Conservation (phyloP, 1,140 invertebrate species). For the Zaprionus vittiger region DNA sequence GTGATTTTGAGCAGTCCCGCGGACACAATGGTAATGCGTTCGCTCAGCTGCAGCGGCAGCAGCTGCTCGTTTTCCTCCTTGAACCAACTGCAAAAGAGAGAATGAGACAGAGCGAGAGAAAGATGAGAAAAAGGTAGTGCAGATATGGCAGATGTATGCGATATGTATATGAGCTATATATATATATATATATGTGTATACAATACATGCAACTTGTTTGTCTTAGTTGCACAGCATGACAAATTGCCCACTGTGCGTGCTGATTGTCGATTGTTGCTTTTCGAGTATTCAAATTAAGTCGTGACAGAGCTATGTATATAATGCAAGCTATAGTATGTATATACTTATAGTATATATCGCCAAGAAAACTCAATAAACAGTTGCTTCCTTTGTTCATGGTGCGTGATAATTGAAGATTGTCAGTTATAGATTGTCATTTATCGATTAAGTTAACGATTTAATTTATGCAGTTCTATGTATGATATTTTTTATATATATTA, state of each 20-base stretch:
- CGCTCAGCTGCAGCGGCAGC: conserved; percentile 87
- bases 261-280: neutral
- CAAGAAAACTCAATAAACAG: neutral
- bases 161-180: neutral
- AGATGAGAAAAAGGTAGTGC: neutral
- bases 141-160: neutral
- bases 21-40: conserved; percentile 86
- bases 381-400: neutral
- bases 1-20: conserved; percentile 88
- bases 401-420: conserved; percentile 40
- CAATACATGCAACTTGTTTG: neutral
- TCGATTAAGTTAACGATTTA: neutral
- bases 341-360: neutral
- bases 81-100: conserved; percentile 86
- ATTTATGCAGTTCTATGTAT: too few relatives aligned
- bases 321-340: neutral
- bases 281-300: neutral
- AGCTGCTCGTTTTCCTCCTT: conserved; percentile 88
- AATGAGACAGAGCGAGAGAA: conserved; percentile 3
- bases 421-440: neutral
- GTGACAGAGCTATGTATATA: neutral
- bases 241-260: neutral
- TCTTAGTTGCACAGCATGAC: neutral
- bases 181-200: neutral
- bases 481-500: too few relatives aligned